Base-by-base conservation (phyloP, 2,113 vertebrate species). In the Crotalus viridis region DNA sequence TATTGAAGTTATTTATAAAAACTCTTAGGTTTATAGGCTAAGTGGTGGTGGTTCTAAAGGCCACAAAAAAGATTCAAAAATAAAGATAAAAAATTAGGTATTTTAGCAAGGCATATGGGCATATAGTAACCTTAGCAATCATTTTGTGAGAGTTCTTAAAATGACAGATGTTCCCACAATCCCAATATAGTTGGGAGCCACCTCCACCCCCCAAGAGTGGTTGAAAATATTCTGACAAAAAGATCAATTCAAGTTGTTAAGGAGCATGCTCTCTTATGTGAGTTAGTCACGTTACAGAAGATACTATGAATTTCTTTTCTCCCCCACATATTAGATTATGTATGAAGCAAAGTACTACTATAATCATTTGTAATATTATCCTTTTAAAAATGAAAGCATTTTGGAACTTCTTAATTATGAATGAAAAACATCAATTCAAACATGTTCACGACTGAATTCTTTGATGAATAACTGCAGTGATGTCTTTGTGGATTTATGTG, bases 331-430 rank as follows among this genome's bases (percentile, higher is more conserved):
- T 48, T 17, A 93, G 85, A 21, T 22, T 22, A 7, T 94, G 39
- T 6, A 52, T 94, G 1, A 5, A 0, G 22, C 91, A 89, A 81
- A 81, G 2, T 28, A 90, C 91, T 6, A 1, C 48, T 86, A 21
- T 46, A 48, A 91, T 3, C 24, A 12, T 1, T 5, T 93, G 94
- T 52, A 94, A 87, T 5, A n/a, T 24, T 86, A 74, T 9, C 92
- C 64, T 94, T 85, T 28, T 59, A 92, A n/a, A 88, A 51, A 94
- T 64, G 93, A 90, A 24, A 92, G 88, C 10, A 52, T 91, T 95
- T n/a, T 87, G 0, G 0, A 91, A 1, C 0, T 12, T 94, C 85
- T 92, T 87, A 92, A 2, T 91, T 61, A 56, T 0, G 15, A 39
- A 90, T 61, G 88, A 0, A 24, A 55, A 10, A 52, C 57, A 55